Percentiles rank a stretch among this genome's conserved stretches.
These are phyloP conservation scores for Camponotus pennsylvanicus DNA, from an alignment of 1,140 invertebrate genomes.

Conservation along the genomic window DNA sequence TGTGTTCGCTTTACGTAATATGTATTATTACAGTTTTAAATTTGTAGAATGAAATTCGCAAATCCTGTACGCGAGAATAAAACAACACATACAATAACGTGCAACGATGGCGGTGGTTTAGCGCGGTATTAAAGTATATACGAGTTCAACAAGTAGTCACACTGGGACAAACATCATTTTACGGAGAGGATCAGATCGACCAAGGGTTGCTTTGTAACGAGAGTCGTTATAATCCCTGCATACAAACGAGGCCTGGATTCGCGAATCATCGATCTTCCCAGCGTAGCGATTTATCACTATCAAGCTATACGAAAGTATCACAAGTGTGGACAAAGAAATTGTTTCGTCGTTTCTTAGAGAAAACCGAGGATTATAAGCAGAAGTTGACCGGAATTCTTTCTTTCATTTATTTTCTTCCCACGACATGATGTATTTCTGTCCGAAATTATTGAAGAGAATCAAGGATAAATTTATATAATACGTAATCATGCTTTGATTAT, in stretches of 20 bases:
- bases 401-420: background rate
- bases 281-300: conserved; percentile 33
- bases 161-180: conserved; percentile 46
- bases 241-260: conserved; percentile 32
- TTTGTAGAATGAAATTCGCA: conserved; percentile 24
- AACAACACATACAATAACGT: conserved; percentile 18
- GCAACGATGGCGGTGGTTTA: conserved; percentile 1
- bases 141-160: conserved; percentile 61
- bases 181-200: conserved; percentile 1
- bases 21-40: conserved; percentile 24
- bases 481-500: background rate
- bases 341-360: background rate
- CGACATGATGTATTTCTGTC: background rate
- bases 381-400: background rate
- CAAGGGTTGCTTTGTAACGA: conserved; percentile 29
- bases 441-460: no score
- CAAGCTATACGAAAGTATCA: conserved; percentile 12
- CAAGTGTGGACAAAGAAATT: background rate
- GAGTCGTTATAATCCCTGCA: conserved; percentile 33
- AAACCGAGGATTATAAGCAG: background rate
- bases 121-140: conserved; percentile 53
- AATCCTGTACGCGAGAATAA: conserved; percentile 5
- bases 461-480: background rate
- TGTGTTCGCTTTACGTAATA: background rate
- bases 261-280: conserved; percentile 39